Conservation (phyloP, 1,140 invertebrate genomes). For the Tetragnatha versicolor region DNA sequence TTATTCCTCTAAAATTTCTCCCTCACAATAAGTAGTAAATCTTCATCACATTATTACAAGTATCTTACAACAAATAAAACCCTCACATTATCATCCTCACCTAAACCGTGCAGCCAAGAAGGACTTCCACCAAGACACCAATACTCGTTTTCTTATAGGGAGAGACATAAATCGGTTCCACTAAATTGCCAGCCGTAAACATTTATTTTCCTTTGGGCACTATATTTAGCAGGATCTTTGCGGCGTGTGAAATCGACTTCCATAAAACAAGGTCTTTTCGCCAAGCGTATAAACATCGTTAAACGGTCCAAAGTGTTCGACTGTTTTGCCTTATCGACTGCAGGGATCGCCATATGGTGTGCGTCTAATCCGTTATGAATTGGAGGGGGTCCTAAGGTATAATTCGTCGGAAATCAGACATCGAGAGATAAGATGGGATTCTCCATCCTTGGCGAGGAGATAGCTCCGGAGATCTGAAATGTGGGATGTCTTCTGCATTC, state of each 20-base stretch:
- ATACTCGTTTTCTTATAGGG: no score
- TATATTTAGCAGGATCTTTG: not conserved
- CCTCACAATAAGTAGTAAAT: no score
- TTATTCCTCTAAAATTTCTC: no score
- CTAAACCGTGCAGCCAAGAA: no score
- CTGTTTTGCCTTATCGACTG: not conserved
- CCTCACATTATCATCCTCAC: no score
- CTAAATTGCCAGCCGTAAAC: not conserved
- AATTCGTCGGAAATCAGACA: not conserved
- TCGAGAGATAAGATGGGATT: slow-evolving; percentile 14
- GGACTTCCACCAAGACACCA: no score
- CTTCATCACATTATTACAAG: no score
- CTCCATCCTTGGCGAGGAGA: not conserved
- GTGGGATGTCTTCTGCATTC: not conserved
- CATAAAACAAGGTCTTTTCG: slow-evolving; percentile 7
- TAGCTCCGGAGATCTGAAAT: not conserved
- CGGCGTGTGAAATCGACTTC: not conserved
- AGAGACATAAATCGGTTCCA: no score
- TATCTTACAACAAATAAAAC: no score
- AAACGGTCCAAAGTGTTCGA: not conserved
- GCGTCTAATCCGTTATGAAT: slow-evolving; percentile 43
- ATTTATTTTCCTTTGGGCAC: not conserved
- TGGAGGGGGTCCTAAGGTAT: not conserved
- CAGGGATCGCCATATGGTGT: slow-evolving; percentile 28
- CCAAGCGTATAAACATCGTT: not conserved